Evolutionary conservation across 2,888 invertebrate species (phyloP).

Genomic region (Hyppa rectilinea): DNA sequence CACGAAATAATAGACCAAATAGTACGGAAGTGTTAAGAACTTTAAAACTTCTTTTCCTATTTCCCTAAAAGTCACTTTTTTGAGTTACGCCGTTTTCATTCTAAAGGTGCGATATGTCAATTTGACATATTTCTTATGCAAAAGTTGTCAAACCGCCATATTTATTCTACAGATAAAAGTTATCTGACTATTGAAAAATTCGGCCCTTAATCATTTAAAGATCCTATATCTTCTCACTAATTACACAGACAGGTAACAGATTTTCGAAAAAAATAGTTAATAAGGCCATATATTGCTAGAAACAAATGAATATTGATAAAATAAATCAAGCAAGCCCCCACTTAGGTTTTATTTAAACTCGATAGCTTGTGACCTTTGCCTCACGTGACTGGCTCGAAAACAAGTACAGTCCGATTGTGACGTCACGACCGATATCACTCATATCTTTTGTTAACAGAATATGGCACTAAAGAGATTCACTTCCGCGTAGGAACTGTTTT

Average conservation of each 20-base stretch:
- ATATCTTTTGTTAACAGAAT: constrained; percentile 20
- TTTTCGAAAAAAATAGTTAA: background rate
- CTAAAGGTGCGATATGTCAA: no score
- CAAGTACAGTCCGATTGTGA: constrained; percentile 52
- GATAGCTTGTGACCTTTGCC: constrained; percentile 54
- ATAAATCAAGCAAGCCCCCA: constrained; percentile 35
- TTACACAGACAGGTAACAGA: background rate
- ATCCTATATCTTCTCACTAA: background rate
- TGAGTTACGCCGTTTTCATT: no score
- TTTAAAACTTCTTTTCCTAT: no score
- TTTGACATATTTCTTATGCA: no score
- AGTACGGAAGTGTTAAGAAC: no score
- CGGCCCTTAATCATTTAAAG: no score
- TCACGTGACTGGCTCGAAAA: constrained; percentile 62
- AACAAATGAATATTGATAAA: constrained; percentile 34
- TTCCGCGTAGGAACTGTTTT: constrained; percentile 55
- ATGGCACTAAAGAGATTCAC: constrained; percentile 19
- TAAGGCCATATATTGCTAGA: constrained; percentile 4
- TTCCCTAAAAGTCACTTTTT: no score
- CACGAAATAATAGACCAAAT: no score
- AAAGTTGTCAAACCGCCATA: no score
- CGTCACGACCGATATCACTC: constrained; percentile 47
- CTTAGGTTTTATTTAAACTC: constrained; percentile 37
- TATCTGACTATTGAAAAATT: no score
- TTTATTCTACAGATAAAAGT: no score